Base-by-base conservation (phyloP, 1,140 invertebrate genomes). In the Contarinia nasturtii region DNA sequence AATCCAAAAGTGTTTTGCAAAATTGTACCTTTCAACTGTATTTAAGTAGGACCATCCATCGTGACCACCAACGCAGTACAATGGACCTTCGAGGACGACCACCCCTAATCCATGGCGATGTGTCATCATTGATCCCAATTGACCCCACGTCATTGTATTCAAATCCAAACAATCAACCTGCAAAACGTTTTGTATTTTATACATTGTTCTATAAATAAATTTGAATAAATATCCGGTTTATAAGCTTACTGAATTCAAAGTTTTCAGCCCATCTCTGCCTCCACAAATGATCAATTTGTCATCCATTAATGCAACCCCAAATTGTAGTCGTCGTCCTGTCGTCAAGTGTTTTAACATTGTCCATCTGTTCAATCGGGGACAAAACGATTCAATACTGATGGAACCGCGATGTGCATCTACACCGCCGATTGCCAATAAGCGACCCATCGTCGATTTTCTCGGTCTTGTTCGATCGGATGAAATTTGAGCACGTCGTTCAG, bases 31-130 rank as follows among this genome's bases (percentile, higher is more conserved):
- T 67, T 95, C 90, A 0, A 92, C 89, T 4, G 87, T 88, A 60
- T 88, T 89, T 11, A 93, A 67, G 63, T 93, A 95, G 55, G 86
- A 89, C 89, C 89, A 94, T 33, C 89, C 83, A 68, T 95, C 91
- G 60, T 95, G 89, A 14, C 90, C 92, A 21, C 90, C 91, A 8
- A 95, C 86, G 7, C 89, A 90, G 68, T 95, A 96, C 41, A 96
- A 72, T 1, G 87, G 86, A 0, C 86, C 85, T 43, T 77, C 80
- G 34, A 95, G 67, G 10, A 91, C 81, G 2, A 85, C 88, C 20
- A 95, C 86, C 33, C 88, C 88, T 50, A 92, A 67, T 8, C 88
- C 87, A 66, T 93, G 87, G 38, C 89, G 68, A 61, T 90, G 86
- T n/a, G 87, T 90, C 49, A 80, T 82, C 88, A 95, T 93, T 0